These are phyloP conservation scores for Danio jaintianensis DNA, from an alignment of 2,797 vertebrate species.

Conservation along the genomic window DNA sequence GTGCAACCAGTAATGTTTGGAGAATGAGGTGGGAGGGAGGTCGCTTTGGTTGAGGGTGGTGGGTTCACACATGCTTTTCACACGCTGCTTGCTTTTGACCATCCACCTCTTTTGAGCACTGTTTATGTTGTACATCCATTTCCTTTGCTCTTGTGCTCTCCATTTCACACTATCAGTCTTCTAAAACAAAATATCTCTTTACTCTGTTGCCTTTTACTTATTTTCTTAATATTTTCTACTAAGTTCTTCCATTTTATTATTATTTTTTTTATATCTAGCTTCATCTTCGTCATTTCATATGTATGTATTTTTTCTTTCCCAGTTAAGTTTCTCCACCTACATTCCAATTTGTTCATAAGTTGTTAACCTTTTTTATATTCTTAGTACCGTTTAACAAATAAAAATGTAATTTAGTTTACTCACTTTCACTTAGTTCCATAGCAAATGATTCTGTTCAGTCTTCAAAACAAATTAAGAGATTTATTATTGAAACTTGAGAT, in stretches of 20 bases:
- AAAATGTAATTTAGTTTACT: too few species aligned
- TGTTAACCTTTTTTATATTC: not conserved
- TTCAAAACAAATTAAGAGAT: too few species aligned
- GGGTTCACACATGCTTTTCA: conserved; percentile 51
- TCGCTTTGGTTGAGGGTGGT: conserved; percentile 44
- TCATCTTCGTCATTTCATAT: not conserved
- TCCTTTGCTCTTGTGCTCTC: not conserved
- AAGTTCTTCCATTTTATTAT: not conserved
- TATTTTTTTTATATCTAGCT: not conserved
- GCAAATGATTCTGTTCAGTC: too few species aligned
- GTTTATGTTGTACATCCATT: conserved; percentile 38
- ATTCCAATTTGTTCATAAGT: conserved; percentile 36
- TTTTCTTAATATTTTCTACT: not conserved
- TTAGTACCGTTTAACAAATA: too few species aligned
- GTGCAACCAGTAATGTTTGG: conserved; percentile 27
- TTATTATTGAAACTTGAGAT: too few species aligned
- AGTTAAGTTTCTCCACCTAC: conserved; percentile 21
- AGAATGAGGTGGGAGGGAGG: conserved; percentile 41
- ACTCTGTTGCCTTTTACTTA: not conserved
- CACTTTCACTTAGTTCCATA: too few species aligned
- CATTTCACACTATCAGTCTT: not conserved
- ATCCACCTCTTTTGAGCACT: conserved; percentile 6
- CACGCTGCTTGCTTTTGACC: conserved; percentile 50
- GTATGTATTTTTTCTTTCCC: not conserved
- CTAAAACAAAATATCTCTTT: not conserved